Conservation (phyloP, 2,797 vertebrate genomes). For the Botia kubotai region DNA sequence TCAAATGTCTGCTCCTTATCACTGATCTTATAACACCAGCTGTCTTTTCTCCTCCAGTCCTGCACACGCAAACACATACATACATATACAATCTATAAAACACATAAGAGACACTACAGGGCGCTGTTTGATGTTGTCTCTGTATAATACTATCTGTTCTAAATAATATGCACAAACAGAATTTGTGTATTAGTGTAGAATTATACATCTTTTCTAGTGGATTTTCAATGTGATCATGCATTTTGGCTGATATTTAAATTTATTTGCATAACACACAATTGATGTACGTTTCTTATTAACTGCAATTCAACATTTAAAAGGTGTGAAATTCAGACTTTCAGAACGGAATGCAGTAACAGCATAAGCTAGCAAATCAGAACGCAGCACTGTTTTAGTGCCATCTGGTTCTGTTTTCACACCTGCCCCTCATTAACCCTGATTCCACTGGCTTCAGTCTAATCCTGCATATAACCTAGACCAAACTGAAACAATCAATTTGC, state of each 20-base stretch:
- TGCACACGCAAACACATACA: conserved; percentile 65
- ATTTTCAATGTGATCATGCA: too few relatives aligned
- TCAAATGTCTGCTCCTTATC: conserved; percentile 82
- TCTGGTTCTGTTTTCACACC: conserved; percentile 73
- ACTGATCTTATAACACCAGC: conserved; percentile 89
- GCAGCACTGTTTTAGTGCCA: neutral
- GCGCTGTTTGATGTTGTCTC: neutral
- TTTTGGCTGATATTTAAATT: too few relatives aligned
- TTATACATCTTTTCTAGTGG: too few relatives aligned
- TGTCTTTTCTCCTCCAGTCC: conserved; percentile 89
- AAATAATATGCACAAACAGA: too few relatives aligned
- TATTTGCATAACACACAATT: too few relatives aligned
- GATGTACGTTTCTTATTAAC: too few relatives aligned
- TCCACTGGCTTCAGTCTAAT: conserved; percentile 9
- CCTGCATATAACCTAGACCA: conserved; percentile 37
- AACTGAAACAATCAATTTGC: conserved; percentile 15
- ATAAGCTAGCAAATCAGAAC: neutral
- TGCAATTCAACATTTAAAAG: neutral
- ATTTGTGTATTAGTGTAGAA: too few relatives aligned
- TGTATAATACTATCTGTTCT: too few relatives aligned
- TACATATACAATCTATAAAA: neutral
- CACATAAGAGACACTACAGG: neutral
- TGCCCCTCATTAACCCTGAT: conserved; percentile 62
- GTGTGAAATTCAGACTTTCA: neutral
- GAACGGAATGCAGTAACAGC: neutral